Conservation (phyloP, 2,113 vertebrate species). For the Zapornia atra region DNA sequence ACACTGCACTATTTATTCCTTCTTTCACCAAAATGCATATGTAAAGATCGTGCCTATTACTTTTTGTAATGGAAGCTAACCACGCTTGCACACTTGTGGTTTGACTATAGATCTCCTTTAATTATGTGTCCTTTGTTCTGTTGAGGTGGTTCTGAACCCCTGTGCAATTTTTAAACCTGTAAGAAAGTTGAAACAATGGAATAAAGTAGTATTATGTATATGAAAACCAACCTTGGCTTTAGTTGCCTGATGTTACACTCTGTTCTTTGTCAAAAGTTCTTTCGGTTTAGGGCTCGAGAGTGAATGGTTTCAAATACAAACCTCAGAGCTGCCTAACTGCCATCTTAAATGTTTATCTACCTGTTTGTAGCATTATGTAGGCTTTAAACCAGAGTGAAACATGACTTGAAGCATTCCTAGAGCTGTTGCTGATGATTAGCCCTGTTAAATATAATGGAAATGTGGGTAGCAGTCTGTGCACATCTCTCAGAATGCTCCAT, state of each 20-base stretch:
- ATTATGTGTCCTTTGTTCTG: constrained; percentile 48
- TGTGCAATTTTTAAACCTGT: constrained; percentile 75
- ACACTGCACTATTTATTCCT: constrained; percentile 56
- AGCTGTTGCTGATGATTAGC: neutral
- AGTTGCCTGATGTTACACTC: constrained; percentile 34
- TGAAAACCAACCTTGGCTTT: constrained; percentile 66
- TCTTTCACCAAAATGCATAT: constrained; percentile 69
- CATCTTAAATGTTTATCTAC: accelerated
- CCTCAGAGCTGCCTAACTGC: neutral
- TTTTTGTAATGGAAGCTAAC: constrained; percentile 66
- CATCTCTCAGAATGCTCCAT: accelerated
- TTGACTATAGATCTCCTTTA: constrained; percentile 53
- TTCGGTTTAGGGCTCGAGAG: neutral
- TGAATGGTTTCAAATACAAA: neutral
- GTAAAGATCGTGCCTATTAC: constrained; percentile 70
- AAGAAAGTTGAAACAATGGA: constrained; percentile 72
- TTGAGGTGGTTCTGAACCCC: constrained; percentile 74
- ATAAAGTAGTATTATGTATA: constrained; percentile 74
- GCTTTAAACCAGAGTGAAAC: neutral
- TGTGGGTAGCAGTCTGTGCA: neutral
- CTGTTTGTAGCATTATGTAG: neutral
- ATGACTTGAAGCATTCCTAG: neutral
- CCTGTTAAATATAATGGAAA: neutral
- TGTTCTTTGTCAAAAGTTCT: neutral
- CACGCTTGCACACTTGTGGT: constrained; percentile 56